Evolutionary conservation across 2,797 vertebrate genomes (phyloP).

Genomic region (Coregonus ussuriensis): DNA sequence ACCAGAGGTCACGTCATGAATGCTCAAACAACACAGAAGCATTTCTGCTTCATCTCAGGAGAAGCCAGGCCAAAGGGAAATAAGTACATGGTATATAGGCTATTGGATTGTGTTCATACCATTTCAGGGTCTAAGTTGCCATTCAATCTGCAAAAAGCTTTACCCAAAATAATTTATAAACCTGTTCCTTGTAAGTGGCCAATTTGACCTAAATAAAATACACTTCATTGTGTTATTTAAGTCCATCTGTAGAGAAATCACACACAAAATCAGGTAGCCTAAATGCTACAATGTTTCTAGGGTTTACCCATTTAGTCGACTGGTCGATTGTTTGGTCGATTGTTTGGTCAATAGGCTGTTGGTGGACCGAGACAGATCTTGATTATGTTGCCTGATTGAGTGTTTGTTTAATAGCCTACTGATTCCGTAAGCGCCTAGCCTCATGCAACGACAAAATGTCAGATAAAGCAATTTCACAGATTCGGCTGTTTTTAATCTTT

Average conservation of each 20-base stretch:
- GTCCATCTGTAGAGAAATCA: background rate
- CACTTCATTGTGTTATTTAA: background rate
- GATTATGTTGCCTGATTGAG: too few relatives aligned
- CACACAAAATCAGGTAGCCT: background rate
- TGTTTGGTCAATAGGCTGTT: too few relatives aligned
- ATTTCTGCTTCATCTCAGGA: slow-evolving; percentile 7
- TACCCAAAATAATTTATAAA: slow-evolving; percentile 26
- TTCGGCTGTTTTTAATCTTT: too few relatives aligned
- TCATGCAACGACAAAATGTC: too few relatives aligned
- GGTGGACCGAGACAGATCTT: too few relatives aligned
- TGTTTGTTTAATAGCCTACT: too few relatives aligned
- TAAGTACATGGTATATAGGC: background rate
- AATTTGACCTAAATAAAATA: slow-evolving; percentile 13
- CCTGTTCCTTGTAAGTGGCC: background rate
- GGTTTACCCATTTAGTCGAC: too few relatives aligned
- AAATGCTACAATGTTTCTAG: background rate
- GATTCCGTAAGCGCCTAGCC: too few relatives aligned
- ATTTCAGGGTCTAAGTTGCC: background rate
- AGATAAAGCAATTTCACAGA: too few relatives aligned
- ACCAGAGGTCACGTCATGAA: slow-evolving; percentile 31
- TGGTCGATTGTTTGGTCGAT: too few relatives aligned
- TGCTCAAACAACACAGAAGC: background rate
- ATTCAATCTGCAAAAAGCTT: background rate
- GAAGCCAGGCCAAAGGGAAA: background rate
- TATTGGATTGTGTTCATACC: background rate